Evolutionary conservation across 2,797 vertebrate genomes (phyloP), one percentile per base, ranked within the genome.

Genomic region (Sebastiscus tertius): DNA sequence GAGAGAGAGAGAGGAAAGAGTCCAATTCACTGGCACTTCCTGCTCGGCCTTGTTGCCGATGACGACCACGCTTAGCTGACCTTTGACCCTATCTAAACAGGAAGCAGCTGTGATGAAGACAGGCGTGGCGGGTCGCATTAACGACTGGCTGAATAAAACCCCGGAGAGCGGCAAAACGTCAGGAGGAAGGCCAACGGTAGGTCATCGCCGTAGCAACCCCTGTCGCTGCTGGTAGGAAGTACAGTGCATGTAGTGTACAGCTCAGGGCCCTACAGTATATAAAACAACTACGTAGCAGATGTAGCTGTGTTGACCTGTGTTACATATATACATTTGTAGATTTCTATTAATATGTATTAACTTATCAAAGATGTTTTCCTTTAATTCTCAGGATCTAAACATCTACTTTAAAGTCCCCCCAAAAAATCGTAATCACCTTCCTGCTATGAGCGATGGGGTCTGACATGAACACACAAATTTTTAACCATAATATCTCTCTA

Each of bases 61-160:
- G 85, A 88, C 74, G 54, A 75, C 74, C 16, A 61, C 71, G 65
- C 77, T 84, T 63, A 33, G 42, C 78, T 94, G 87, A 95, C 92
- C 88, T 91, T 71, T 93, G 84, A 85, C 92, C 79, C 79, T 85
- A 46, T 91, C 81, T 79, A 85, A 94, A 61, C 93, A 99, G 98
- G 98, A 99, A 96, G 97, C 98, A 78, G 97, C 97, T 92, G 98
- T 97, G 63, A 96, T 99, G 93, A 99, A 99, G 90, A 97, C 99
- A 81, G 98, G 98, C 27, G 98, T 99, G 88, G 98, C 98, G 4
- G 98, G 97, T 90, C 98, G 98, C 91, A 99, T 99, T 96, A 99
- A 97, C 0, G 98, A 99, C 92, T 99, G 98, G 98, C 95, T 99
- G 93, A 99, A 97, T 82, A 99, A 99, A 96, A 98, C 98, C 87